These are phyloP conservation scores for Alosa alosa DNA, from an alignment of 2,113 vertebrate species.

Conservation along the genomic window DNA sequence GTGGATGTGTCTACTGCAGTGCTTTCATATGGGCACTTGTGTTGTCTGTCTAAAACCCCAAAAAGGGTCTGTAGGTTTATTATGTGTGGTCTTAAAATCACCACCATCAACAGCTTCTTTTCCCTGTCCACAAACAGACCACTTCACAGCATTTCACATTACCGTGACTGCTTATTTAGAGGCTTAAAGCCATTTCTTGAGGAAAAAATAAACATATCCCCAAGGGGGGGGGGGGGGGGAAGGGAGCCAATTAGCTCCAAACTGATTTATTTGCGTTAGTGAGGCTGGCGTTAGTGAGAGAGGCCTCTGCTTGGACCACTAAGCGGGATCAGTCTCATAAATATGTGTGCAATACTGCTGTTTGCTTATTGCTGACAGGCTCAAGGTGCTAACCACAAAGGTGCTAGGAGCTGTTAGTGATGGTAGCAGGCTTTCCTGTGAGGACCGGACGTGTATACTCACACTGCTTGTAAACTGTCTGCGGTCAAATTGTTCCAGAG, in stretches of 20 bases:
- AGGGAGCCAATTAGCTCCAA: too few relatives aligned
- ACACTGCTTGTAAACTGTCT: constrained; percentile 88
- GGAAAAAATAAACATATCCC: too few relatives aligned
- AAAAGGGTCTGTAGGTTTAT: background rate
- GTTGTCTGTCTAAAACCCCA: too few relatives aligned
- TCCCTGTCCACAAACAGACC: background rate
- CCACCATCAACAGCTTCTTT: background rate
- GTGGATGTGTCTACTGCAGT: background rate
- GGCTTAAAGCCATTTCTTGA: too few relatives aligned
- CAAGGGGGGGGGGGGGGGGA: too few relatives aligned
- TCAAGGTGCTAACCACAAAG: background rate
- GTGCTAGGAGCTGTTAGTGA: background rate
- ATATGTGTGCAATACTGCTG: background rate
- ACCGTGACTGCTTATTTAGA: too few relatives aligned
- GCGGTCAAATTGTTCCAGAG: constrained; percentile 97
- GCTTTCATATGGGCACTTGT: background rate
- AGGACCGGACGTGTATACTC: constrained; percentile 60
- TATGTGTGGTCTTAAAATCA: background rate
- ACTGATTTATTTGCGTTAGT: too few relatives aligned
- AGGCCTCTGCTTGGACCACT: background rate
- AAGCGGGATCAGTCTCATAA: background rate
- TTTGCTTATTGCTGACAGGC: background rate
- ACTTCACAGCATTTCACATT: background rate
- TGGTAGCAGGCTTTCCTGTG: background rate
- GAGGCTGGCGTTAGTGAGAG: too few relatives aligned